A percentile compares a stretch with the other conserved stretches of the same genome.
Conservation (phyloP, 2,797 vertebrate species). For the Protonibea diacanthus region DNA sequence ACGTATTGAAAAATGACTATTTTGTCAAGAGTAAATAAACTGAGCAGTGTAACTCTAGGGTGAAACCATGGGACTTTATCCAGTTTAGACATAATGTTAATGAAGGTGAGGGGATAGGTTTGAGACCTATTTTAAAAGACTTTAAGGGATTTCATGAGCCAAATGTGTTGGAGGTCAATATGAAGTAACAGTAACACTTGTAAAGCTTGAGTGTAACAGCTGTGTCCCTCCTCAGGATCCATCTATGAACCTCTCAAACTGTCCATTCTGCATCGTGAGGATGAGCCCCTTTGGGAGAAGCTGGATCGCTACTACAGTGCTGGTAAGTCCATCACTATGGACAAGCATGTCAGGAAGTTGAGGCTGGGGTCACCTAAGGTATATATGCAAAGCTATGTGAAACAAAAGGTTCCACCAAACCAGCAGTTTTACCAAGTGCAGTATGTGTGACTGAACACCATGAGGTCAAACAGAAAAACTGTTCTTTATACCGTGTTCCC, state of each 20-base stretch:
- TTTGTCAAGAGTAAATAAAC: not conserved
- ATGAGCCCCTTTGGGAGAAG: constrained; percentile 93
- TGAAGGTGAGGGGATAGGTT: not conserved
- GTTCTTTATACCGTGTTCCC: not conserved
- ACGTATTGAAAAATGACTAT: not conserved
- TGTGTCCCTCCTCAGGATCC: constrained; percentile 85
- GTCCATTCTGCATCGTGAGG: constrained; percentile 88
- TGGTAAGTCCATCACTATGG: constrained; percentile 82
- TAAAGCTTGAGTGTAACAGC: constrained; percentile 23
- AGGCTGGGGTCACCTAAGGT: not conserved
- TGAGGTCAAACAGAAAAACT: not conserved
- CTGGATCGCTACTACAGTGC: constrained; percentile 94
- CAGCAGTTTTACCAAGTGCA: not conserved
- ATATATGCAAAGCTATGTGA: not conserved
- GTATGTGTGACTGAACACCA: not conserved
- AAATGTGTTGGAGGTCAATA: not conserved
- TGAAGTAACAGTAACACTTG: not conserved
- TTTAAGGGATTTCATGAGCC: not conserved
- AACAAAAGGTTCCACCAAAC: not conserved
- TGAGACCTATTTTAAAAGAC: not conserved
- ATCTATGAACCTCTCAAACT: constrained; percentile 98
- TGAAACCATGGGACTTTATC: not conserved
- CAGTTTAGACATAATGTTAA: not conserved
- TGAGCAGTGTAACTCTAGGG: not conserved
- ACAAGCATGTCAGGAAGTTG: not conserved